These are phyloP conservation scores for Pogonophryne albipinna DNA, from an alignment of 2,797 vertebrate species.

Conservation along the genomic window DNA sequence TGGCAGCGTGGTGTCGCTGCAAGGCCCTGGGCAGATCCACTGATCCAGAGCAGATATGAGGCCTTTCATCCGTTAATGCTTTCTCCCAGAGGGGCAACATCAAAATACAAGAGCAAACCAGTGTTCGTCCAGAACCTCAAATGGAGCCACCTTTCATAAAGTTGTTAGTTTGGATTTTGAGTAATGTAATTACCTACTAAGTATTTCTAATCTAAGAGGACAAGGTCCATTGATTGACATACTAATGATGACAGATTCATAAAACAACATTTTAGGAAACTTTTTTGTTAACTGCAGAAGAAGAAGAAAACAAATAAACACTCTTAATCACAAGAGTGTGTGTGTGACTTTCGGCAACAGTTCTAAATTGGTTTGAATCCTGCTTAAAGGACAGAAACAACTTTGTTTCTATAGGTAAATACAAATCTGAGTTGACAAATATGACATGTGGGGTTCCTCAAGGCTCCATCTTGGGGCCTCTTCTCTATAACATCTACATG, in stretches of 20 bases:
- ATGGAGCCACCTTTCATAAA: conserved; percentile 2
- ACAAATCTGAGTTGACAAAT: too few species aligned
- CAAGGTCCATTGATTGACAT: too few species aligned
- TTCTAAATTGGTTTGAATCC: too few species aligned
- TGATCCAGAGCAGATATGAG: conserved; percentile 73
- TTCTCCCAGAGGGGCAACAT: conserved; percentile 50
- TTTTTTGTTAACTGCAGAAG: background rate
- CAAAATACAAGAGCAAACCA: conserved; percentile 47
- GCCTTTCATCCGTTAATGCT: conserved; percentile 70
- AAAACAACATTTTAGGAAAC: background rate
- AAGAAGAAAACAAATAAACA: background rate
- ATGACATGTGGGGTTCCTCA: too few species aligned
- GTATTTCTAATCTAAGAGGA: background rate
- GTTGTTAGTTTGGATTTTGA: conserved; percentile 2
- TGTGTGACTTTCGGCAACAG: too few species aligned
- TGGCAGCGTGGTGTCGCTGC: conserved; percentile 36
- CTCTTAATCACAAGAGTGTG: too few species aligned
- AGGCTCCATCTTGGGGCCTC: too few species aligned
- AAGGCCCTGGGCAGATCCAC: conserved; percentile 73
- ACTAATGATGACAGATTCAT: background rate
- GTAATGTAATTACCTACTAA: background rate
- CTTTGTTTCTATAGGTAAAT: too few species aligned
- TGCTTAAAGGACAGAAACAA: too few species aligned
- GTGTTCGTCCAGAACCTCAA: conserved; percentile 36
- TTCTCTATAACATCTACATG: too few species aligned